Evolutionary conservation across 2,113 vertebrate species (phyloP).

Genomic region (Eudorcas thomsonii): DNA sequence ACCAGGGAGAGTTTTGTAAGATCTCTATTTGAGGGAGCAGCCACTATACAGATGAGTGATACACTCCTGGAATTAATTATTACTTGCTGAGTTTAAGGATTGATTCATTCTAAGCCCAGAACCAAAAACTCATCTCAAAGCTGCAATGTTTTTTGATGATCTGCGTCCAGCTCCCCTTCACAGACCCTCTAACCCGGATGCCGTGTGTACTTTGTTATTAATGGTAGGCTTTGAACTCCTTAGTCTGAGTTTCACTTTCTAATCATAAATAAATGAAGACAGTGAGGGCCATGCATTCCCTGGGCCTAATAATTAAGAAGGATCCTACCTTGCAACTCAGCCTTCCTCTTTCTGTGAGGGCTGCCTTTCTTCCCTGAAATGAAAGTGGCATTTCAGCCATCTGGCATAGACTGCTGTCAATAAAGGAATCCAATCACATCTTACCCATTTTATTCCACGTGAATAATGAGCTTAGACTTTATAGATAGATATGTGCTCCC

Average conservation of each 20-base stretch:
- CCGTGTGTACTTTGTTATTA: background rate
- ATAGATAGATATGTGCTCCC: conserved; percentile 16
- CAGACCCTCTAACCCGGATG: background rate
- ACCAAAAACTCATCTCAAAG: conserved; percentile 19
- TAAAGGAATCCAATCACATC: conserved; percentile 47
- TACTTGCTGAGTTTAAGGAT: conserved; percentile 45
- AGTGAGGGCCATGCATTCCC: background rate
- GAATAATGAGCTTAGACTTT: conserved; percentile 29
- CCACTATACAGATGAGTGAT: background rate
- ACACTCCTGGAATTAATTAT: conserved; percentile 34
- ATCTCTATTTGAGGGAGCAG: conserved; percentile 27
- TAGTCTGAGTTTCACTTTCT: conserved; percentile 35
- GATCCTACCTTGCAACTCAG: conserved; percentile 28
- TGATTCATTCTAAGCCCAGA: conserved; percentile 43
- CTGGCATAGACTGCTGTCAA: conserved; percentile 39
- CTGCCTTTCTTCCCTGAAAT: conserved; percentile 54
- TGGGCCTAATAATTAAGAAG: conserved; percentile 27
- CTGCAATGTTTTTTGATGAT: conserved; percentile 34
- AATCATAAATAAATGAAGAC: background rate
- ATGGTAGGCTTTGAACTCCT: background rate
- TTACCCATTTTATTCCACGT: background rate
- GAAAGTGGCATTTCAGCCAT: conserved; percentile 58
- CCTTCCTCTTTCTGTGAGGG: conserved; percentile 3
- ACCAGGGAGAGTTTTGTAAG: conserved; percentile 30
- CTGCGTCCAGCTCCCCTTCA: background rate